These are phyloP conservation scores for Ophraella communa DNA, from an alignment of 2,888 invertebrate genomes.

Conservation along the genomic window DNA sequence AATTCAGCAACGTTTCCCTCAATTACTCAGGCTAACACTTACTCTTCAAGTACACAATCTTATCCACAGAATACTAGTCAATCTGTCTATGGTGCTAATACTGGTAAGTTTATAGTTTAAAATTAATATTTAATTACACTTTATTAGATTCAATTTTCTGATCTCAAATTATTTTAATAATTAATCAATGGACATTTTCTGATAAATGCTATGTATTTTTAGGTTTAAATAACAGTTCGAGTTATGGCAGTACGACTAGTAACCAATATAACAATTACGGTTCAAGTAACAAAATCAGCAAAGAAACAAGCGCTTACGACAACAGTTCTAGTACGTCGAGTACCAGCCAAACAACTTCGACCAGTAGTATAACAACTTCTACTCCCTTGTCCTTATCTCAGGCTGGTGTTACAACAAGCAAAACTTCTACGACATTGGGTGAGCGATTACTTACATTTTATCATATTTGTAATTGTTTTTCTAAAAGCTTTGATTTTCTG, in stretches of 20 bases:
- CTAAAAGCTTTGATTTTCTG: no score
- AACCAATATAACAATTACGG: slow-evolving; percentile 58
- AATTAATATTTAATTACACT: neutral
- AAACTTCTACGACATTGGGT: slow-evolving; percentile 60
- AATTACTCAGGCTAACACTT: slow-evolving; percentile 55
- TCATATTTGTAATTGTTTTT: no score
- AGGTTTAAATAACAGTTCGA: slow-evolving; percentile 56
- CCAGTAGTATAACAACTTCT: slow-evolving; percentile 51
- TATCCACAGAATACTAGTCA: slow-evolving; percentile 58
- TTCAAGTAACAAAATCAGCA: slow-evolving; percentile 54
- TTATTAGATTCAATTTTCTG: no score
- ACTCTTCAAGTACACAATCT: slow-evolving; percentile 52
- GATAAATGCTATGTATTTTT: no score
- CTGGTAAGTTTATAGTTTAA: slow-evolving; percentile 47
- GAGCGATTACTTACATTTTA: slow-evolving; percentile 41
- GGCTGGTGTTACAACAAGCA: slow-evolving; percentile 54
- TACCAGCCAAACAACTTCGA: slow-evolving; percentile 52
- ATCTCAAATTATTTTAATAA: no score
- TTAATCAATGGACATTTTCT: no score
- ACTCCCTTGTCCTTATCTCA: slow-evolving; percentile 49
- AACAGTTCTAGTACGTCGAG: slow-evolving; percentile 48
- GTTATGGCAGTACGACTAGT: slow-evolving; percentile 51
- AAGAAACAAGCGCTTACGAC: slow-evolving; percentile 50
- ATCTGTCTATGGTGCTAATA: slow-evolving; percentile 58
- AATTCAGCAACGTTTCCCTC: slow-evolving; percentile 52